Evolutionary conservation across 2,888 invertebrate genomes (phyloP).

Genomic region (Litoditis marina): DNA sequence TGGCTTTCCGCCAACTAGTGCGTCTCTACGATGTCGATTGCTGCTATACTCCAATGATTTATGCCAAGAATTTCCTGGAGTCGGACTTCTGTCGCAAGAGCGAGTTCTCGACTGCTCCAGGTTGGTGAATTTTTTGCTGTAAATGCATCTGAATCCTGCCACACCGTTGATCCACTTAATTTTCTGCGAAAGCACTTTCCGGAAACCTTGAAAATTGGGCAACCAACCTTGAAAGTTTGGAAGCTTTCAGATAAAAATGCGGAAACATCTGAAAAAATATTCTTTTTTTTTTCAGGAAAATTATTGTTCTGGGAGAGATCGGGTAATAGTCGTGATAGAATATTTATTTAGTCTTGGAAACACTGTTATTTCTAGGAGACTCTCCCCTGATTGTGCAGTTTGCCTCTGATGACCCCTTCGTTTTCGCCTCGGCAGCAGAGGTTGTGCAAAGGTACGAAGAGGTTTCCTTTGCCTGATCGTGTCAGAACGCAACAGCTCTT

Average conservation of each 20-base stretch:
- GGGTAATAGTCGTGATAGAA: too few relatives aligned
- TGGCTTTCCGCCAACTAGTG: conserved; percentile 76
- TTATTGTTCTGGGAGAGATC: too few relatives aligned
- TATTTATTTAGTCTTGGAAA: not conserved
- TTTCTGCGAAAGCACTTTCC: not conserved
- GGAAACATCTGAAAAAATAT: too few relatives aligned
- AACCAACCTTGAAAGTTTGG: too few relatives aligned
- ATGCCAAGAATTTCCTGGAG: conserved; percentile 84
- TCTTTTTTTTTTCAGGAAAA: too few relatives aligned
- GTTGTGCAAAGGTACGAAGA: conserved; percentile 74
- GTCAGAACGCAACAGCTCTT: too few relatives aligned
- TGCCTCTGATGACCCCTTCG: conserved; percentile 80
- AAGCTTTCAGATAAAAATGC: too few relatives aligned
- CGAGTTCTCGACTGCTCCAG: conserved; percentile 64
- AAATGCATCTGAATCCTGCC: not conserved
- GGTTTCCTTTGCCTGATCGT: too few relatives aligned
- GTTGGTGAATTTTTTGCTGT: conserved; percentile 42
- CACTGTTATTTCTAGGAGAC: conserved; percentile 69
- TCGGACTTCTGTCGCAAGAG: conserved; percentile 77
- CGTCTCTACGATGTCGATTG: conserved; percentile 81
- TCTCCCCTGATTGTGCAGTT: conserved; percentile 87
- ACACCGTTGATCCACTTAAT: too few relatives aligned
- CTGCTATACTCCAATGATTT: conserved; percentile 92
- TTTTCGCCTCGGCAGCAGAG: conserved; percentile 81
- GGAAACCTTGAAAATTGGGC: not conserved